These are phyloP conservation scores for Disparrhopalites patrizii DNA, from an alignment of 2,888 invertebrate genomes.

Conservation along the genomic window DNA sequence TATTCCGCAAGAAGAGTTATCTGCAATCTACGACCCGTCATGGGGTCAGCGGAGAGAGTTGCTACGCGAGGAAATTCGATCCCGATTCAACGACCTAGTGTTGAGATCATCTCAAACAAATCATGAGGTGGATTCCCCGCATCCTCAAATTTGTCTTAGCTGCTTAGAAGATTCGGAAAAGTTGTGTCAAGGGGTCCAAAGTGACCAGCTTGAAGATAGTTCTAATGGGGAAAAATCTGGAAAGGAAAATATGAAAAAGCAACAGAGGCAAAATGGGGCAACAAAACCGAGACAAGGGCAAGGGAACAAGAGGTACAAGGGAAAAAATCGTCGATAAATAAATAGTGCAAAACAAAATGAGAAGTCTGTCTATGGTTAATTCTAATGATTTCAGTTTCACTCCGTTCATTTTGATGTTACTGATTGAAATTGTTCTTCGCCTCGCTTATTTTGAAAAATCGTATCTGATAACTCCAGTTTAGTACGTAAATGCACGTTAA, in stretches of 20 bases:
- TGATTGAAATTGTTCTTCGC: neutral
- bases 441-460: neutral
- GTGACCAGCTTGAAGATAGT: constrained; percentile 7
- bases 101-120: constrained; percentile 6
- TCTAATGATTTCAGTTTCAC: neutral
- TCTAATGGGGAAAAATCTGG: constrained; percentile 10
- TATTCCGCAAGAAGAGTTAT: constrained; percentile 35
- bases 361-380: constrained; percentile 8
- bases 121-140: neutral
- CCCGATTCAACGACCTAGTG: constrained; percentile 36
- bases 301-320: constrained; percentile 36
- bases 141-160: constrained; percentile 5
- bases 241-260: constrained; percentile 22
- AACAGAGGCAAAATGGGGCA: constrained; percentile 10
- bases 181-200: neutral
- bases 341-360: constrained; percentile 18
- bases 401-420: neutral
- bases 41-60: constrained; percentile 38
- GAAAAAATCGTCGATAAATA: constrained; percentile 44
- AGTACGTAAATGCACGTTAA: too few species aligned
- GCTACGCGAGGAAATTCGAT: constrained; percentile 34
- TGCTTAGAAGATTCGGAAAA: constrained; percentile 12
- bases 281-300: constrained; percentile 2
- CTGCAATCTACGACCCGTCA: constrained; percentile 33
- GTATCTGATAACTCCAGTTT: neutral